Evolutionary conservation across 2,888 invertebrate species (phyloP).

Genomic region (Ectobius pallidus): DNA sequence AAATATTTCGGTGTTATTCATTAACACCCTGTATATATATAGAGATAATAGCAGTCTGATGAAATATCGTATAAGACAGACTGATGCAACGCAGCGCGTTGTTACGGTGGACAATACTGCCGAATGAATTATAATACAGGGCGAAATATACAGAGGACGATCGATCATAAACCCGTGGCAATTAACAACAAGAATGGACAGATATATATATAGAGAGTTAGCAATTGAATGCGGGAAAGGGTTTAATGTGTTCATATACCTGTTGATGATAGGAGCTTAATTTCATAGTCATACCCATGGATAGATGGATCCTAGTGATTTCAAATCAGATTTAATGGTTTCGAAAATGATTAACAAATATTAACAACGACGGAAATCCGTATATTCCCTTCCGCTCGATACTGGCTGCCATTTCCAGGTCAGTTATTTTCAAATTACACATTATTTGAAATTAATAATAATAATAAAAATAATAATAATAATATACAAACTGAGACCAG

Average conservation of each 20-base stretch:
- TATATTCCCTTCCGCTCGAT: too few relatives aligned
- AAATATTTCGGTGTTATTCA: too few relatives aligned
- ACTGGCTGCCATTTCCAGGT: too few relatives aligned
- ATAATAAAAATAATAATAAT: too few relatives aligned
- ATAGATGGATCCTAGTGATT: background rate
- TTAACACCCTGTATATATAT: too few relatives aligned
- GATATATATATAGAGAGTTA: constrained; percentile 1
- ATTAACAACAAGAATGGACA: constrained; percentile 15
- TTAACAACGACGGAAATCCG: background rate
- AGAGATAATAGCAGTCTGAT: too few relatives aligned
- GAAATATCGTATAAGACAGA: background rate
- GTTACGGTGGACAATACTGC: background rate
- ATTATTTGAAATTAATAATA: too few relatives aligned
- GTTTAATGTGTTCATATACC: constrained; percentile 13
- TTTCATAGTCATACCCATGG: background rate
- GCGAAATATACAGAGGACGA: constrained; percentile 1
- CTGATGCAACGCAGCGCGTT: too few relatives aligned
- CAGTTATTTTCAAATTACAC: too few relatives aligned
- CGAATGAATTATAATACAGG: background rate
- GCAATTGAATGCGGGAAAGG: background rate
- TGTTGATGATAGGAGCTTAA: constrained; percentile 13
- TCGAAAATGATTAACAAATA: constrained; percentile 22
- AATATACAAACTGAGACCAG: too few relatives aligned
- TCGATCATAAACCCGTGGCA: background rate
- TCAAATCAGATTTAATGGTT: constrained; percentile 21